Percentiles rank a stretch among this genome's conserved stretches.
phyloP scores from a whole-genome alignment of 2,797 vertebrate species.

The Ispidina picta region DNA sequence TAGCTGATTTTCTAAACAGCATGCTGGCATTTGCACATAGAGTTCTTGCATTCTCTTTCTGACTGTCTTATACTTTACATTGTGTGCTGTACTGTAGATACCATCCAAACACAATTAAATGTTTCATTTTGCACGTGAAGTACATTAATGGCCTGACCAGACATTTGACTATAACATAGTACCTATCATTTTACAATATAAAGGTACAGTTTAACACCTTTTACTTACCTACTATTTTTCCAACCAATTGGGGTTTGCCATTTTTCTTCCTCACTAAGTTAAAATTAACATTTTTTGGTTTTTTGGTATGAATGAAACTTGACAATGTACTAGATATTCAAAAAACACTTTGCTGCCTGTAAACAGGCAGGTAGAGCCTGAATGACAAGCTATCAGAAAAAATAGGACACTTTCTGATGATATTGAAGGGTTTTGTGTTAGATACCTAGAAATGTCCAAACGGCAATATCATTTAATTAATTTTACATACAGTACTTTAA shows the following conservation, averaged over 20 bases:
- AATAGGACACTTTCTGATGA: not conserved
- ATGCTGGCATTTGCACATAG: not conserved
- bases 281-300: not conserved
- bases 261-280: not conserved
- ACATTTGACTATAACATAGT: not conserved
- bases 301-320: not conserved
- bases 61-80: not conserved
- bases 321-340: not conserved
- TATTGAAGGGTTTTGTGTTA: not conserved
- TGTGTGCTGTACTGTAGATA: not conserved
- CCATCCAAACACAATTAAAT: slow-evolving; percentile 9
- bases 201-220: not conserved
- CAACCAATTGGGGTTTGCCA: not conserved
- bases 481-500: not conserved
- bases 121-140: not conserved
- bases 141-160: not conserved
- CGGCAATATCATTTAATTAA: not conserved
- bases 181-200: not conserved
- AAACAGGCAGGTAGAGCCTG: not conserved
- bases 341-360: not conserved
- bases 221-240: not conserved
- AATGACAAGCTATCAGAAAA: not conserved
- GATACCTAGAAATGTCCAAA: not conserved
- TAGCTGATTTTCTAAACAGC: slow-evolving; percentile 37
- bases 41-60: not conserved